phyloP scores from a whole-genome alignment of 1,140 invertebrate species.

The Dreissena rostriformis region DNA sequence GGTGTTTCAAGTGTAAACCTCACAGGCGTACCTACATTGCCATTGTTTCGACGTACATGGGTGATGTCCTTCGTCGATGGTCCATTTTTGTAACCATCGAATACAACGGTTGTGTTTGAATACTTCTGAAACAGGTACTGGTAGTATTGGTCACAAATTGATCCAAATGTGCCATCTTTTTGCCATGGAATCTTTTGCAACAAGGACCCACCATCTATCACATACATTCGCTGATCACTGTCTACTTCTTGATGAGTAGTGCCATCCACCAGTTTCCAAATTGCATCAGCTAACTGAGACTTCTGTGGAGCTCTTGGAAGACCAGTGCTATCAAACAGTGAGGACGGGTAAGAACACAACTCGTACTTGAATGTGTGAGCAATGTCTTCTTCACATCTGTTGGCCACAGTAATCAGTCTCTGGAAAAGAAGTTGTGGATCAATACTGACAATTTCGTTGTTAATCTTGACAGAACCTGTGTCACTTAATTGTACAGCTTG shows the following conservation, averaged over 20 bases:
- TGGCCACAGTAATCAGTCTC: constrained; percentile 26
- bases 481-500: constrained; percentile 12
- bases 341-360: constrained; percentile 10
- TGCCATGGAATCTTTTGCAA: not conserved
- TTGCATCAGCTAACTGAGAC: constrained; percentile 38
- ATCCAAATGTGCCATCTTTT: not conserved
- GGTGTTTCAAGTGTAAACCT: not conserved
- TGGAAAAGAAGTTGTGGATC: constrained; percentile 47
- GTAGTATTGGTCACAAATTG: not conserved
- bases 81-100: constrained; percentile 39
- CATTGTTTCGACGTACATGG: not conserved
- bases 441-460: constrained; percentile 18
- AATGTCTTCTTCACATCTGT: not conserved
- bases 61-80: not conserved
- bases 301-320: constrained; percentile 40
- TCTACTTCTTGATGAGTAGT: not conserved
- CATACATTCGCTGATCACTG: not conserved
- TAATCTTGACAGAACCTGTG: not conserved
- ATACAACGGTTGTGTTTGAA: constrained; percentile 24
- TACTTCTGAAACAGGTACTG: not conserved
- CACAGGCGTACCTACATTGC: not conserved
- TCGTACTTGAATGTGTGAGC: constrained; percentile 27
- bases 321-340: constrained; percentile 42
- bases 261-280: not conserved
- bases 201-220: constrained; percentile 6